Evolutionary conservation across 1,140 invertebrate genomes (phyloP), one percentile per base, ranked within the genome.

Genomic region (Cylas formicarius): DNA sequence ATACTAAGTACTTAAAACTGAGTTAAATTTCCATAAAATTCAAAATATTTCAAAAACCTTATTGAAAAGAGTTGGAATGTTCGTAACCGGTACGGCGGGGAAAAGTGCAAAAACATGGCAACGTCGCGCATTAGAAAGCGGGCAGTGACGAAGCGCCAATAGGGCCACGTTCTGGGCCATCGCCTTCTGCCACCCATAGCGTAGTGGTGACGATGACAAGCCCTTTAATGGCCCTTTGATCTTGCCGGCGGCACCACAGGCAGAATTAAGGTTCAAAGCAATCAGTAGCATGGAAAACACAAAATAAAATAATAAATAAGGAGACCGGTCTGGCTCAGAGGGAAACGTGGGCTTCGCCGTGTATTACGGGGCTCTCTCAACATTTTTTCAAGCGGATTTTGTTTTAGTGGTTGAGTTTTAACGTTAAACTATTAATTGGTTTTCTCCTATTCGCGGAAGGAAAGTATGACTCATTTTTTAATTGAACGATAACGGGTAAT

Each of bases 191-290:
- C 67, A 69, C 67, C 67, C 67, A 69, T 63, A 60, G 65, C 58
- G 67, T 53, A n/a, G n/a, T 64, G 65, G 66, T 65, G 65, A 68
- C 60, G 66, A 66, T 67, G 66, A 68, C 66, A 65, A 64, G 57
- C 55, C 55, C 53, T 58, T 50, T 52, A 44, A n/a, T n/a, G 47
- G 29, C 40, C 32, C 65, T 65, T 66, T 68, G 61, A 66, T 53
- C 38, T 48, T 37, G n/a, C n/a, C 24, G 48, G 57, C 60, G 62
- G 55, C 56, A 41, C 47, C 53, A 51, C 33, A 48, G 21, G 22
- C 22, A 27, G 19, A 42, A 10, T n/a, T 39, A 45, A 10, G 31
- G 24, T 23, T 27, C 29, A 24, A 36, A 47, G 50, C 40, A 58
- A 60, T 59, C 55, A 55, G 56, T 58, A 60, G 58, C 56, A 39